Base-by-base conservation (phyloP, 2,113 vertebrate species). In the Nibea albiflora region DNA sequence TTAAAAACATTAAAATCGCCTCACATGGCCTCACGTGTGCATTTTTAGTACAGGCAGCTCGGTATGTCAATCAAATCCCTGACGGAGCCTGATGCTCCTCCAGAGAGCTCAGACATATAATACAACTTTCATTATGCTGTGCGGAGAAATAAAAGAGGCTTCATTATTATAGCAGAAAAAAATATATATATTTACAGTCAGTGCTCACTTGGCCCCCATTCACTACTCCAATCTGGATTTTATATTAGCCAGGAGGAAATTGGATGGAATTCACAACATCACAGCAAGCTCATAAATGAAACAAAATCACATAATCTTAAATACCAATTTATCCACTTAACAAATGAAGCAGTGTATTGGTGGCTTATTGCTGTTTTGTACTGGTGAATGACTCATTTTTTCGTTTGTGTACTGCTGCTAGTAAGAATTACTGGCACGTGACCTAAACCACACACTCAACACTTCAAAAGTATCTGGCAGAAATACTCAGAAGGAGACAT, bases 291-390 rank as follows among this genome's bases (percentile, higher is more conserved):
- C 78, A 83, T 84, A 83, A 85, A 93, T 84, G 63, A 81, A 86
- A 81, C 73, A 65, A 79, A 87, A 87, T 89, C 85, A 63, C 85
- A 87, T 82, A 63, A 90, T 89, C 72, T 80, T 80, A 81, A 91
- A 91, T 72, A 85, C 72, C 77, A 83, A 85, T 82, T 90, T 78
- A 87, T 81, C 70, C 75, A 84, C 73, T 87, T 84, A 76, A 90
- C 84, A 85, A 80, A 87, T 64, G 67, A 74, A 79, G 73, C 83
- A 78, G 78, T 77, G 85, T 50, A 69, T 71, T 54, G 61, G 70
- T 76, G 85, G 78, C 76, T 85, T 54, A 53, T 60, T 74, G 77
- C 81, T 83, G 76, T 61, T 80, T 53, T 85, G 72, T 74, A 17
- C 63, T 80, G 80, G 53, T 64, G 76, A 76, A 56, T 77, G 77